Base-by-base conservation (phyloP, 1,140 invertebrate genomes). In the Eueides isabella region DNA sequence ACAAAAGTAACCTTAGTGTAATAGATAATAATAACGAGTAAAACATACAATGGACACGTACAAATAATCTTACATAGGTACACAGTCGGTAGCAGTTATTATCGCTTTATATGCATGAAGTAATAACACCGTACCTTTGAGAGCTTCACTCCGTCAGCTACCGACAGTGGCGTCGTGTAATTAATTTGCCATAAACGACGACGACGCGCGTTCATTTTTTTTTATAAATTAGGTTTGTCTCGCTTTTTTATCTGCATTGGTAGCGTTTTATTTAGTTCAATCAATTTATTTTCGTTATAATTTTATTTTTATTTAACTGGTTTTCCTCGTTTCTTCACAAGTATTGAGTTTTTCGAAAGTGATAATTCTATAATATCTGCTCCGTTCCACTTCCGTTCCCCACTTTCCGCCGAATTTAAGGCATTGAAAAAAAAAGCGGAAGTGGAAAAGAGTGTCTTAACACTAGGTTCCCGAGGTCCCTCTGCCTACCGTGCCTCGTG, bases 81-180 rank as follows among this genome's bases (percentile, higher is more conserved):
- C 63, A 72, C 48, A 79, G 69, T 68, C 77, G 76, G 76, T 77
- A 79, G 71, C 77, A 82, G 66, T 85, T 85, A 80, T 86, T 84
- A 83, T 78, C 77, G 71, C 80, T 87, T 84, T 84, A 85, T 84
- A 85, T 85, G 84, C 84, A 85, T 82, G 81, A 83, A 84, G 83
- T 78, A 86, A 88, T 86, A 86, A 83, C 83, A 80, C 67, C 72
- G 75, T 79, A 76, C 79, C 80, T 81, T 79, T 81, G 79, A 82
- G 75, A 77, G 48, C 64, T 72, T 76, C 79, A 75, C 55, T 72
- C 74, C 79, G 77, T 76, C 79, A 74, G 78, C 48, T 62, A 69
- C 78, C 78, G 72, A 67, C 74, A 55, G 74, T 74, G 75, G 76
- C 79, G 69, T 71, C 81, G 69, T 73, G 76, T 84, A 84, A 87